Conservation (phyloP, 2,888 invertebrate species). For the Leucophenga maculata region DNA sequence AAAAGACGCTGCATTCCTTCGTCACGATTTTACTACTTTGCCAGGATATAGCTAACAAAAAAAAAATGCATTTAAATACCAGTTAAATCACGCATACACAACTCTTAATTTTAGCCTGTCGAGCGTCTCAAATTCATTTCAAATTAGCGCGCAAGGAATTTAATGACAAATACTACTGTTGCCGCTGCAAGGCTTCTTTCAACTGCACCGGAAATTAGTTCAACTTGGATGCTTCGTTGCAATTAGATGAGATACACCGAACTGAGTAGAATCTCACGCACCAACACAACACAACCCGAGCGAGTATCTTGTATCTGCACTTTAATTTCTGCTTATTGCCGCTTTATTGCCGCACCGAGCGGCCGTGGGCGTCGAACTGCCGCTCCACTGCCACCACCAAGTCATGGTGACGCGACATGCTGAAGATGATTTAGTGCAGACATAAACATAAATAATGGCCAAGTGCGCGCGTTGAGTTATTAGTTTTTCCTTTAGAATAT, state of each 20-base stretch:
- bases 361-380: neutral
- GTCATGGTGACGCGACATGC: conserved; percentile 48
- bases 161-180: conserved; percentile 56
- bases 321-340: conserved; percentile 16
- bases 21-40: too few species aligned
- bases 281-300: conserved; percentile 31
- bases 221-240: conserved; percentile 55
- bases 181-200: conserved; percentile 10
- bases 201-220: conserved; percentile 55
- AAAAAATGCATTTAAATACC: too few species aligned
- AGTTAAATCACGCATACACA: neutral
- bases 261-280: conserved; percentile 15
- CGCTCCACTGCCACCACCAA: conserved; percentile 12
- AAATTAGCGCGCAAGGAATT: conserved; percentile 50
- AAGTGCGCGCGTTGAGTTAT: conserved; percentile 64
- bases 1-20: too few species aligned
- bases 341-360: neutral
- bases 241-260: conserved; percentile 44
- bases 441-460: conserved; percentile 65
- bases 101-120: neutral
- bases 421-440: conserved; percentile 63
- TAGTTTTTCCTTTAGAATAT: conserved; percentile 48
- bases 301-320: neutral
- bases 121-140: conserved; percentile 54
- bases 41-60: too few species aligned